Base-by-base conservation (phyloP, 2,888 invertebrate genomes). In the Limnephilus auricula region DNA sequence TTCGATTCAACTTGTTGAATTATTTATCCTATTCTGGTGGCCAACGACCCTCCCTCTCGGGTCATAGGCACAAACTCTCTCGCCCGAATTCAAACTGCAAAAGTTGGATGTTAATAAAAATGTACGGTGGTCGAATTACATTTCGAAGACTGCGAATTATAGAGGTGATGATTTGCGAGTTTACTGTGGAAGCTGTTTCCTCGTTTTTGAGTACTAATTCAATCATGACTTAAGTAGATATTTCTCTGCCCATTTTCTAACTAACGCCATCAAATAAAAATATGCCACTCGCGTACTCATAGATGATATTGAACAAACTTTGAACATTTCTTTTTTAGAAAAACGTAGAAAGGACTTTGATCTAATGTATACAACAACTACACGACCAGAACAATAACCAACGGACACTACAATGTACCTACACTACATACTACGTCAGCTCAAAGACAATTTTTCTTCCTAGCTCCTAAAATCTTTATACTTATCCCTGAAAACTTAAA, bases 1-100 rank as follows among this genome's bases (percentile, higher is more conserved):
- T 78, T 79, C 85, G 90, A 78, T 89, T 78, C 78, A 78, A 91
- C 92, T 91, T 91, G 89, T 91, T 91, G 91, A 91, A 92, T 92
- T 89, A 92, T 91, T 90, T 90, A 92, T 92, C 87, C 88, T 32
- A 50, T 50, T 85, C 50, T 50, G 87, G 80, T 40, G 90, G 91
- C 84, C 32, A 82, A 40, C 84, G 90, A 89, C 90, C 91, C 85
- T 30, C 79, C 79, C 78, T 85, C 30, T 18, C 85, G 79, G 34
- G 34, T 85, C 10, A n/a, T 88, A 13, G 32, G 87, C 79, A 84
- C 37, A 90, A 84, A 92, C 89, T 91, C 89, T 90, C 89, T 78
- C 84, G 91, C 82, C 79, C 82, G 89, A 84, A 89, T 91, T 92
- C 91, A 92, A 92, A 92, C 87, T 90, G 88, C 88, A 89, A 79